Conservation (phyloP, 2,888 invertebrate species). For the Drosophila pseudotalamancana region DNA sequence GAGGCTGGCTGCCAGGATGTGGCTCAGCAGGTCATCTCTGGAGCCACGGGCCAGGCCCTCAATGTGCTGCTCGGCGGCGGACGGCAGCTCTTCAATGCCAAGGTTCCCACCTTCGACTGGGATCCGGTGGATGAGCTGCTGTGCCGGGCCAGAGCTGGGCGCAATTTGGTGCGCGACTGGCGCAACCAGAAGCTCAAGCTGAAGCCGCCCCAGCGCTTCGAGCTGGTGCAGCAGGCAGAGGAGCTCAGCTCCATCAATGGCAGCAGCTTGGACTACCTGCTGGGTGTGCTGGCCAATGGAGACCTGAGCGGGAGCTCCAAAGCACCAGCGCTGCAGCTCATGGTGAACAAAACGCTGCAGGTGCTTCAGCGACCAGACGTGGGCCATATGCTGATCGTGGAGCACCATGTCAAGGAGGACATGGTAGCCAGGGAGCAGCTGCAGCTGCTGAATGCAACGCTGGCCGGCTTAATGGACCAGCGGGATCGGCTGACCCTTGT, state of each 20-base stretch:
- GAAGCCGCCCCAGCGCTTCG: slow-evolving; percentile 29
- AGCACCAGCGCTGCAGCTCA: slow-evolving; percentile 90
- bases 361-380: slow-evolving; percentile 87
- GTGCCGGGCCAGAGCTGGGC: slow-evolving; percentile 89
- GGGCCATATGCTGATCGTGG: slow-evolving; percentile 91
- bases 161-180: slow-evolving; percentile 91
- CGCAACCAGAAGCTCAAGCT: slow-evolving; percentile 85
- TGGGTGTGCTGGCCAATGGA: slow-evolving; percentile 92
- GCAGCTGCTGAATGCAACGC: slow-evolving; percentile 90
- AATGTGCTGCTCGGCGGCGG: slow-evolving; percentile 91
- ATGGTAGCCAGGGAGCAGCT: slow-evolving; percentile 89
- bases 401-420: slow-evolving; percentile 92
- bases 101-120: slow-evolving; percentile 84
- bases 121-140: slow-evolving; percentile 87
- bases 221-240: slow-evolving; percentile 86
- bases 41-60: slow-evolving; percentile 87
- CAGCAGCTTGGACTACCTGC: slow-evolving; percentile 88
- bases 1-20: slow-evolving; percentile 90
- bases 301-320: slow-evolving; percentile 87
- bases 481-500: slow-evolving; percentile 56
- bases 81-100: slow-evolving; percentile 87
- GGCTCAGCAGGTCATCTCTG: slow-evolving; percentile 91
- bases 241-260: slow-evolving; percentile 87
- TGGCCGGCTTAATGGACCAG: slow-evolving; percentile 79
- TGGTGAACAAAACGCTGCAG: slow-evolving; percentile 90